Percentiles rank a stretch among this genome's conserved stretches.
Evolutionary conservation across 2,113 vertebrate species (phyloP).

Genomic region (Ptychochromis oligacanthus): DNA sequence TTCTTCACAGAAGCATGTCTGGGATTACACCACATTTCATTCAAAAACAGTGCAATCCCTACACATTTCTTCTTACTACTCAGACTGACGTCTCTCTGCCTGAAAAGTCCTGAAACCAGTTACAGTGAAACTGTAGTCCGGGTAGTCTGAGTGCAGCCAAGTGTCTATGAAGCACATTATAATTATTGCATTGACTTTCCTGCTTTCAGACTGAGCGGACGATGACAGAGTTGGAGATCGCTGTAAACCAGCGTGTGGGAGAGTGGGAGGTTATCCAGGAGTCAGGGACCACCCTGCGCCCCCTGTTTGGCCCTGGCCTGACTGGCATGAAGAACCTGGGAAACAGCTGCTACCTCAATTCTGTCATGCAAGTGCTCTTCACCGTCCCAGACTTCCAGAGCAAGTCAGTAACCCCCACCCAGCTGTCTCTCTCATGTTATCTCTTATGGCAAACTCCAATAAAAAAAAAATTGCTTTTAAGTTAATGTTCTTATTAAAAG

Average conservation of each 20-base stretch:
- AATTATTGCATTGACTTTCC: neutral
- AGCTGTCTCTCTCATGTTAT: neutral
- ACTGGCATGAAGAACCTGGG: constrained; percentile 98
- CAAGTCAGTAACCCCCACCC: constrained; percentile 85
- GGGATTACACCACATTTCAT: neutral
- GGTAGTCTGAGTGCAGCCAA: neutral
- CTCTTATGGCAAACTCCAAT: neutral
- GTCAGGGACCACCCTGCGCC: constrained; percentile 90
- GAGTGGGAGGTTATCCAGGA: constrained; percentile 99
- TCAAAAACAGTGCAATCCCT: neutral
- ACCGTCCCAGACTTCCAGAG: constrained; percentile 97
- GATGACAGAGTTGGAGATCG: constrained; percentile 98
- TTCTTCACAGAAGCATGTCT: neutral
- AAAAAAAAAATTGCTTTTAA: neutral
- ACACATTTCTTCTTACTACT: neutral
- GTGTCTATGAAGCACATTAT: neutral
- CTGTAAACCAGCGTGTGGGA: constrained; percentile 97
- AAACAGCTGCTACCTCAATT: constrained; percentile 99
- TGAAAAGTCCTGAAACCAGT: neutral
- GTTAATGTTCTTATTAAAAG: neutral
- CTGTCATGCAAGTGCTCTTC: constrained; percentile 99
- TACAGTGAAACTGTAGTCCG: neutral
- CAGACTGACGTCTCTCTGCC: neutral
- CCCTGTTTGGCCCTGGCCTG: constrained; percentile 91
- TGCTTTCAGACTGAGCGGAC: constrained; percentile 92